Evolutionary conservation across 1,140 invertebrate genomes (phyloP), one percentile per base, ranked within the genome.

Genomic region (Drosophila baimaii): DNA sequence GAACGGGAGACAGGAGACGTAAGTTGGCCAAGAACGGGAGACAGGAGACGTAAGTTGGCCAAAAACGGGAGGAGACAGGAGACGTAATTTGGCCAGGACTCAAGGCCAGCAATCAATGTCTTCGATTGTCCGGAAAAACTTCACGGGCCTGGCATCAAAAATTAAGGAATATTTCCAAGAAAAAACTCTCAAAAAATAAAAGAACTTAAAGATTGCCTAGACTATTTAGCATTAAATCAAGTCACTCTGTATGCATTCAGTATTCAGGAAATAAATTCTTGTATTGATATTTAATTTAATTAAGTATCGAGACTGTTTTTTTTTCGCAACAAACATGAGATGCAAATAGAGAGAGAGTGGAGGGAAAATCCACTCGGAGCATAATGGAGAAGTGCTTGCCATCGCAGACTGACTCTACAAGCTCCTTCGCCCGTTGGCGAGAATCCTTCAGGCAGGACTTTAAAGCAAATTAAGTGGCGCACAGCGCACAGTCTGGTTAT

Each of bases 401-500:
- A 12, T 29, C 12, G 9, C 35, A 19, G 25, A 63, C 61, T 19
- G 23, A 35, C 47, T 41, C 35, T 55, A n/a, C n/a, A n/a, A n/a
- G 5, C 19, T 13, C 19, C 19, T 19, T 12, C 39, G 23, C 29
- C 19, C n/a, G n/a, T 12, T 31, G 52, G 21, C 55, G 31, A 39
- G 57, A 62, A 64, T 73, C 56, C 72, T 82, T 76, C 55, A 63
- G 80, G 76, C 76, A 44, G 46, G 54, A 76, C 73, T 77, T 85
- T 85, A 85, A 85, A 66, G 59, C 51, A 85, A 85, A 85, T 85
- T 85, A 85, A 85, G 81, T 85, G 81, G 81, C 81, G 64, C 81
- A 85, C 74, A 70, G 81, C 56, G 74, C n/a, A 64, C 68, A 46
- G 29, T 68, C 63, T 69, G 62, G 49, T 23, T 29, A 37, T 52